Base-by-base conservation (phyloP, 1,140 invertebrate genomes). In the Drosophila seguyi region DNA sequence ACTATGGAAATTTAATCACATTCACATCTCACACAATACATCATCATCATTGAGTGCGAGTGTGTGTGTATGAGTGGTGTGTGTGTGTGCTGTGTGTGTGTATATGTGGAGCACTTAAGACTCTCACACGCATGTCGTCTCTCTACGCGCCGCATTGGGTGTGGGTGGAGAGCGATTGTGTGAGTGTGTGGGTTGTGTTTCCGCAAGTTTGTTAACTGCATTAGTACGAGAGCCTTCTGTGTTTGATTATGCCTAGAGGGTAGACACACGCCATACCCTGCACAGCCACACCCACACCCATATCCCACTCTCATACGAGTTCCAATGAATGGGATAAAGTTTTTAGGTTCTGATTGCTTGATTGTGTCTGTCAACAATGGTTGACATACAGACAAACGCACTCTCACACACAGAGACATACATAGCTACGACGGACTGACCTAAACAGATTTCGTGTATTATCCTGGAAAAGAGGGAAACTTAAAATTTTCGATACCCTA, bases 1-100 rank as follows among this genome's bases (percentile, higher is more conserved):
- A 59, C 85, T 90, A 90, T 90, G 85, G 85, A 90, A 90, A 90
- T 90, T 90, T 90, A 90, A 90, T 90, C 85, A 90, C 85, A 90
- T 85, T 90, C 85, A 79, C 85, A 88, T 81, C 69, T 90, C 85
- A 85, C 81, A 88, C 85, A 88, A 88, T 88, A 88, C 84, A 88
- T 88, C 84, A 88, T 87, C 84, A 87, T 88, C 84, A 88, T 81
- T 83, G 79, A 73, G 69, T 52, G 56, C 60, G 58, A 44, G 53
- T 50, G 52, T 53, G 41, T 79, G 45, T 27, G 27, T 47, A 45
- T 65, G 60, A 41, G 13, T 11, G 20, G 34, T 38, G 18, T 60
- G 14, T 63, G 42, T 53, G 44, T 65, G 57, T 47, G 13, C 31
- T 27, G 8, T 45, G 38, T 53, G 27, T 47, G 38, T 50, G 16